These are phyloP conservation scores for Ophthalmolycus amberensis DNA, from an alignment of 2,113 vertebrate species.

Conservation along the genomic window DNA sequence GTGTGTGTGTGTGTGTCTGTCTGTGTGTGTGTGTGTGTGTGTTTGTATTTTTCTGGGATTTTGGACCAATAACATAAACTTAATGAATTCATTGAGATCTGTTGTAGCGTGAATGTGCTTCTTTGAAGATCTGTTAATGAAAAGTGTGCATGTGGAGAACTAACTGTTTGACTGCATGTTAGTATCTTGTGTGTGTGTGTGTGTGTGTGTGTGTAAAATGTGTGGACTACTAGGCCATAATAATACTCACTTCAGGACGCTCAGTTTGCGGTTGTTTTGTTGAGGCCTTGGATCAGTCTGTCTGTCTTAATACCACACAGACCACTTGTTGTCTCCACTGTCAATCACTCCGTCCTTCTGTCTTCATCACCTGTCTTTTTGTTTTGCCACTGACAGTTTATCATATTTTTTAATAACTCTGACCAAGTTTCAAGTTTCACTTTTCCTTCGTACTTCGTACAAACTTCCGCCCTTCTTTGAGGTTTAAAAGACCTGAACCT, in stretches of 20 bases:
- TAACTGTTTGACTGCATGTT: not conserved
- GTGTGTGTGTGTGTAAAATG: not conserved
- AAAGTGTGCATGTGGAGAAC: not conserved
- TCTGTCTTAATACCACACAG: not conserved
- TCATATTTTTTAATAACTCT: too few species aligned
- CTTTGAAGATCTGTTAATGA: not conserved
- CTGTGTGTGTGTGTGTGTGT: too few species aligned
- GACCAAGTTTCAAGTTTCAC: too few species aligned
- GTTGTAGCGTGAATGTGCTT: not conserved
- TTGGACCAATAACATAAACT: too few species aligned
- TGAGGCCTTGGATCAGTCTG: slow-evolving; percentile 2
- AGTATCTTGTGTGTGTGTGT: not conserved
- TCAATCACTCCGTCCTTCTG: not conserved
- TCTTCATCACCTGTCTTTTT: not conserved
- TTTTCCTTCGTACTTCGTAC: too few species aligned
- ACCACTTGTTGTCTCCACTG: not conserved
- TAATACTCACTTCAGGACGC: slow-evolving; percentile 2
- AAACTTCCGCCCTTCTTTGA: too few species aligned
- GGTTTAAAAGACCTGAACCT: too few species aligned
- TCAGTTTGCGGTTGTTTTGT: slow-evolving; percentile 2
- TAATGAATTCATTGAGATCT: slow-evolving; percentile 6
- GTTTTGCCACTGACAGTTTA: too few species aligned
- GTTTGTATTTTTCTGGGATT: too few species aligned
- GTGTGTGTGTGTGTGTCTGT: too few species aligned
- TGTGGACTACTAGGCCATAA: slow-evolving; percentile 6